These are phyloP conservation scores for Crotophaga sulcirostris DNA, from an alignment of 2,113 vertebrate species.

Conservation along the genomic window DNA sequence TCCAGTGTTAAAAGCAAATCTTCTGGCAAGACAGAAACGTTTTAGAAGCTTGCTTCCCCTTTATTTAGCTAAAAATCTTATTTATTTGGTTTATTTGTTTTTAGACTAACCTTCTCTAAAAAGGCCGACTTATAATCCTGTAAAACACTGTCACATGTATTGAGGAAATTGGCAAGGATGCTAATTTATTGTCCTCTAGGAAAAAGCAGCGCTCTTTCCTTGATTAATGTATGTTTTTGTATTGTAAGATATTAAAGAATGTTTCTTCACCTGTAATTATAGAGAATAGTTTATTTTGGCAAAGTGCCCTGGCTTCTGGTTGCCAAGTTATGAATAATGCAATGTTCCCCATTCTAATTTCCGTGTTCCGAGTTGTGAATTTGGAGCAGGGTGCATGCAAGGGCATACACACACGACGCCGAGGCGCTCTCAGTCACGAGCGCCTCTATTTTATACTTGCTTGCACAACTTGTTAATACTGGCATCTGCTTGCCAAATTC, in stretches of 20 bases:
- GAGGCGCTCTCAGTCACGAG: constrained; percentile 12
- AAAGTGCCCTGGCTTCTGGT: constrained; percentile 54
- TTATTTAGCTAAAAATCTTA: constrained; percentile 31
- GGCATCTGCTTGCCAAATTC: constrained; percentile 67
- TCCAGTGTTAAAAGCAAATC: not conserved
- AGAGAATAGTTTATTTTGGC: constrained; percentile 69
- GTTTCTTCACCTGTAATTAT: constrained; percentile 72
- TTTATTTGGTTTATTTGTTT: constrained; percentile 49
- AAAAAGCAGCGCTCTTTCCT: constrained; percentile 49
- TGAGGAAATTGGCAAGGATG: constrained; percentile 67
- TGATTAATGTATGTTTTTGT: constrained; percentile 73
- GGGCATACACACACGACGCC: constrained; percentile 25
- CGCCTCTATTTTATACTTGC: constrained; percentile 72
- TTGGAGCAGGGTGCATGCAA: constrained; percentile 69
- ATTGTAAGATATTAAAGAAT: constrained; percentile 71
- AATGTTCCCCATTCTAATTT: constrained; percentile 71
- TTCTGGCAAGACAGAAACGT: not conserved
- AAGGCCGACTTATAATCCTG: constrained; percentile 61
- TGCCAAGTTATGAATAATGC: constrained; percentile 77
- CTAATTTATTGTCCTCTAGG: constrained; percentile 69
- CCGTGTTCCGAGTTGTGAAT: constrained; percentile 70
- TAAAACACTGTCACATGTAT: constrained; percentile 57
- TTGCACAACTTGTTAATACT: constrained; percentile 73
- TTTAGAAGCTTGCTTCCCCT: constrained; percentile 2
- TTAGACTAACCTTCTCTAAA: constrained; percentile 55